Percentiles rank a stretch among this genome's conserved stretches.
Evolutionary conservation across 2,888 invertebrate genomes (phyloP).

Genomic region (Helleia helle): DNA sequence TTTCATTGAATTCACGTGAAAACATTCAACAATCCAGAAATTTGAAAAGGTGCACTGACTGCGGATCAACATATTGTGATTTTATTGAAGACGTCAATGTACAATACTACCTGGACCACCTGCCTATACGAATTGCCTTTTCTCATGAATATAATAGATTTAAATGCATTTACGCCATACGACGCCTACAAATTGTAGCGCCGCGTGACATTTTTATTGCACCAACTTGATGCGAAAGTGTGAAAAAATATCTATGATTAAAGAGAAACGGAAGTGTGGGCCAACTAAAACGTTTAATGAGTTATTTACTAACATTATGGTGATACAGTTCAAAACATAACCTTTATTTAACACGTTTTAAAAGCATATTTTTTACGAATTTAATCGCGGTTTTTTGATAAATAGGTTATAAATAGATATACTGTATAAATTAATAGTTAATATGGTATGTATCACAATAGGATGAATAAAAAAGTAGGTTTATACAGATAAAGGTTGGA

Average conservation of each 20-base stretch:
- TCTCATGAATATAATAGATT: not conserved
- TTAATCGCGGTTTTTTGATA: no score
- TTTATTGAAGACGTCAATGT: conserved; percentile 44
- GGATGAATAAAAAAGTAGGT: no score
- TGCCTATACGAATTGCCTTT: conserved; percentile 29
- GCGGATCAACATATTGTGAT: conserved; percentile 34
- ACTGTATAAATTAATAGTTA: no score
- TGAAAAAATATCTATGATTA: not conserved
- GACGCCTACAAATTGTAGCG: conserved; percentile 42
- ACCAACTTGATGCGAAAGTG: not conserved
- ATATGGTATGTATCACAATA: no score
- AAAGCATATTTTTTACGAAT: no score
- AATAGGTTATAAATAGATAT: no score
- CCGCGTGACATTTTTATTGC: conserved; percentile 40
- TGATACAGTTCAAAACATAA: not conserved
- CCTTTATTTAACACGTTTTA: no score
- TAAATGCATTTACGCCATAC: not conserved
- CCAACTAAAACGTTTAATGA: conserved; percentile 18
- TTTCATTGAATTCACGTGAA: not conserved
- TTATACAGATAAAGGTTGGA: no score
- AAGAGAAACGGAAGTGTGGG: conserved; percentile 7
- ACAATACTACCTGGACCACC: conserved; percentile 62
- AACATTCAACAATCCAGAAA: conserved; percentile 1
- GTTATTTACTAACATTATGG: not conserved
- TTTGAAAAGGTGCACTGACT: conserved; percentile 20